phyloP scores from a whole-genome alignment of 1,140 invertebrate species.

The Copidosoma floridanum region DNA sequence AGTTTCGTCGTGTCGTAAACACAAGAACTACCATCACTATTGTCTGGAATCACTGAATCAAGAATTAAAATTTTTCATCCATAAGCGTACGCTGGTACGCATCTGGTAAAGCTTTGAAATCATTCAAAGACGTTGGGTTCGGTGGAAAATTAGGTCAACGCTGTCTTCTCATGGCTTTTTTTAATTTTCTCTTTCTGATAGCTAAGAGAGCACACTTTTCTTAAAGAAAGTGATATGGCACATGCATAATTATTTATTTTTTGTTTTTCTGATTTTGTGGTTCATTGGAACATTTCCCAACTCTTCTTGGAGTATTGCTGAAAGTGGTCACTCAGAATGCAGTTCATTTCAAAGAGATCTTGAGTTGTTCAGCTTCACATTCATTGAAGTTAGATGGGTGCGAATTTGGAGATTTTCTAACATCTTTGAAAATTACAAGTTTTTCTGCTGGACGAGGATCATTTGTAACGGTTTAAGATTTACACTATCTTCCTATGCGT shows the following conservation, averaged over 20 bases:
- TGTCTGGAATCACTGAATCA: neutral
- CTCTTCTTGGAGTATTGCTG: neutral
- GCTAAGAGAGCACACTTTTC: too few relatives aligned
- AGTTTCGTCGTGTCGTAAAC: too few relatives aligned
- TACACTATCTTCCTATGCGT: too few relatives aligned
- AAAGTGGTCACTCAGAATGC: neutral
- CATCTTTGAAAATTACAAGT: too few relatives aligned
- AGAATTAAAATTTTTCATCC: neutral
- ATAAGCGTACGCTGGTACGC: neutral
- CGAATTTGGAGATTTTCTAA: too few relatives aligned
- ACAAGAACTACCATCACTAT: too few relatives aligned
- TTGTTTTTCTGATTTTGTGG: neutral
- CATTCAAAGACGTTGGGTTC: neutral
- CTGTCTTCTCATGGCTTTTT: neutral
- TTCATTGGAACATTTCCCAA: neutral
- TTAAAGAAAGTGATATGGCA: neutral
- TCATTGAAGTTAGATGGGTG: neutral
- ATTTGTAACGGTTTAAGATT: too few relatives aligned
- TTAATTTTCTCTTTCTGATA: neutral
- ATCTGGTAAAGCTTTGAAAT: neutral
- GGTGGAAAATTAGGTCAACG: neutral
- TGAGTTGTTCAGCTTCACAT: neutral
- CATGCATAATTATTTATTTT: neutral
- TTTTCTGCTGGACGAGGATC: too few relatives aligned
- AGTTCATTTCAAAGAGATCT: neutral